These are phyloP conservation scores for Scaptomyza flava DNA, from an alignment of 2,888 invertebrate species.

Conservation along the genomic window DNA sequence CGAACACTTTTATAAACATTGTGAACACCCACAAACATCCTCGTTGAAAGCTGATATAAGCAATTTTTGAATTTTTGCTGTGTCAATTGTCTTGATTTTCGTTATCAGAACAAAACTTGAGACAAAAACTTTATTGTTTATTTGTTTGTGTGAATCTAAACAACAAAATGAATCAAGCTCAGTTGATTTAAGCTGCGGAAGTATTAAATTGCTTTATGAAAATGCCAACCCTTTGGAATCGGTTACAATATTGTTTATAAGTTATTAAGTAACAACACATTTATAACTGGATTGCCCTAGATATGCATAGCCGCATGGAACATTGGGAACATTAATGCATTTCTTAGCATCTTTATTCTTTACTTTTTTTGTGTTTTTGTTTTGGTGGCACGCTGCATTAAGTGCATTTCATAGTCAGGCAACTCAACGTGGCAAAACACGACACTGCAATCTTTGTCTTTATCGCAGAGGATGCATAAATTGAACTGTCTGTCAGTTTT, in stretches of 20 bases:
- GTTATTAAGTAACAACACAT: background rate
- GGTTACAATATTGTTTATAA: background rate
- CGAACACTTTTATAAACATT: background rate
- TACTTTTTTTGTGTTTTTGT: conserved; percentile 16
- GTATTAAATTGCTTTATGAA: too few species aligned
- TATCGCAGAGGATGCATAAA: conserved; percentile 78
- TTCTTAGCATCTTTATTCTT: conserved; percentile 14
- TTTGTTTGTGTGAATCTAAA: background rate
- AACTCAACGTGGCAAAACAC: conserved; percentile 51
- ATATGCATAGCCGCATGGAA: conserved; percentile 48
- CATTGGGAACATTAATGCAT: conserved; percentile 45
- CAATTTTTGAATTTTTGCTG: background rate
- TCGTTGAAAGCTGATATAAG: background rate
- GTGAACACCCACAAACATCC: background rate
- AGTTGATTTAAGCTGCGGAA: background rate
- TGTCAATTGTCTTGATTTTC: too few species aligned
- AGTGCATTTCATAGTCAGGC: conserved; percentile 81
- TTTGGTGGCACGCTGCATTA: conserved; percentile 60
- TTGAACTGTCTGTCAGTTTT: conserved; percentile 75
- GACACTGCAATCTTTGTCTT: conserved; percentile 73
- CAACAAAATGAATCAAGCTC: background rate
- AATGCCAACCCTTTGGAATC: background rate
- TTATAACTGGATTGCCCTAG: conserved; percentile 14
- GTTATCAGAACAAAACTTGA: background rate
- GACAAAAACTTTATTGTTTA: background rate